Evolutionary conservation across 2,797 vertebrate species (phyloP), one percentile per base, ranked within the genome.

Genomic region (Cichlasoma orientale): DNA sequence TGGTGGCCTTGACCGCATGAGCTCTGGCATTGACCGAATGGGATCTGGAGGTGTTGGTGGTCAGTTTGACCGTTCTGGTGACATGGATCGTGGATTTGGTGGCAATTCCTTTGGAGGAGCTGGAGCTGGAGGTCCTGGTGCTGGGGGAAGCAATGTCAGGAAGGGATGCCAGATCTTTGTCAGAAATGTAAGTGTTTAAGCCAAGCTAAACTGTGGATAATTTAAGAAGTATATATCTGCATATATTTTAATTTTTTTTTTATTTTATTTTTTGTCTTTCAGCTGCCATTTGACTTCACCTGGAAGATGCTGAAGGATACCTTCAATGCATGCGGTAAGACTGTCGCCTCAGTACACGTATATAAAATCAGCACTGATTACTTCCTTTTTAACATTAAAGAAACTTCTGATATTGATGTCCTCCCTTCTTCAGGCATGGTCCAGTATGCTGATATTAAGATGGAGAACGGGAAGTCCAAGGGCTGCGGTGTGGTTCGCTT

Each of bases 301-400:
- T 99, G 98, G 98, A 98, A 99, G 93, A 99, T 98, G 97, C 95
- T 99, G 87, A 99, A 99, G 92, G 98, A 99, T 91, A 97, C 98
- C 85, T 99, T 99, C 92, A 99, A 97, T 54, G 95, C 98, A 61
- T 99, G 97, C 50, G 98, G 98, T 99, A 94, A 97, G 90, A 69
- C 14, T 44, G 4, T 13, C 12, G 11, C 38, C 38, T 12, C 38
- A 12, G 12, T 12, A 41, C 11, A 4, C 2, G 11, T 41, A 13
- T 13, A 66, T 66, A 10, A 66, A 19, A 47, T 25, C 23, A 7
- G 5, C 16, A 19, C 6, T 29, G 63, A 18, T 68, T n/a, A 31
- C 13, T 68, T 47, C 16, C 12, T 13, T 0, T 50, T 0, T 8
- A n/a, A n/a, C 19, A 7, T 16, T 47, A 31, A 53, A 53, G 25